These are phyloP conservation scores for Bombus soroeensis DNA, from an alignment of 1,140 invertebrate genomes.

Conservation along the genomic window DNA sequence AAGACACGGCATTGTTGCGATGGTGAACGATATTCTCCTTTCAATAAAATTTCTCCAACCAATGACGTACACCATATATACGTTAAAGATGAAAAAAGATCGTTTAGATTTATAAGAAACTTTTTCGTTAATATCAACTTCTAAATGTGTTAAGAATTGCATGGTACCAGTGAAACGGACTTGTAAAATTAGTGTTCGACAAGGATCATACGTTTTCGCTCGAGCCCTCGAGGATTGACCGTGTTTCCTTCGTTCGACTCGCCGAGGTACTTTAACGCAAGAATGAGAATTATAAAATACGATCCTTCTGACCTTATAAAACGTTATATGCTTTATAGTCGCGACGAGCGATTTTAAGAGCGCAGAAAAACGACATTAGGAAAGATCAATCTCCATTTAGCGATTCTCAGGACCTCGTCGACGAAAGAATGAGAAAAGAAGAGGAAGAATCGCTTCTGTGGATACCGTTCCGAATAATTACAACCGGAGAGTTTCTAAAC, in stretches of 20 bases:
- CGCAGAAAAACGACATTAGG: neutral
- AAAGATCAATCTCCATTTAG: neutral
- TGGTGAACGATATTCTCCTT: neutral
- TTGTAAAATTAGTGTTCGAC: neutral
- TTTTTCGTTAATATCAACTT: too few relatives aligned
- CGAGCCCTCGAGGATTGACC: neutral
- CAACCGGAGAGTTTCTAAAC: conserved; percentile 25
- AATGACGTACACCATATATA: neutral
- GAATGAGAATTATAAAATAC: conserved; percentile 14
- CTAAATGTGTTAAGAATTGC: neutral
- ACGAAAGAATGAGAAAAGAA: neutral
- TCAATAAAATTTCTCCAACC: neutral
- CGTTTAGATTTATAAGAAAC: too few relatives aligned
- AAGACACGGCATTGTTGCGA: neutral
- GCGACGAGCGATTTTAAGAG: neutral
- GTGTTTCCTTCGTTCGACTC: neutral
- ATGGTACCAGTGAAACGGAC: neutral
- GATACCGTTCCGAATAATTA: conserved; percentile 22
- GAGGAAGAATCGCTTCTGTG: neutral
- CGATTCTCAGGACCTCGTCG: neutral
- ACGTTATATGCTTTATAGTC: conserved; percentile 11
- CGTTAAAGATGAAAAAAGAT: neutral
- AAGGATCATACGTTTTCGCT: neutral
- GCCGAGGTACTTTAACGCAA: neutral
- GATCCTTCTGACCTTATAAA: conserved; percentile 16